Evolutionary conservation across 2,113 vertebrate species (phyloP).

Genomic region (Chelonoidis abingdonii): DNA sequence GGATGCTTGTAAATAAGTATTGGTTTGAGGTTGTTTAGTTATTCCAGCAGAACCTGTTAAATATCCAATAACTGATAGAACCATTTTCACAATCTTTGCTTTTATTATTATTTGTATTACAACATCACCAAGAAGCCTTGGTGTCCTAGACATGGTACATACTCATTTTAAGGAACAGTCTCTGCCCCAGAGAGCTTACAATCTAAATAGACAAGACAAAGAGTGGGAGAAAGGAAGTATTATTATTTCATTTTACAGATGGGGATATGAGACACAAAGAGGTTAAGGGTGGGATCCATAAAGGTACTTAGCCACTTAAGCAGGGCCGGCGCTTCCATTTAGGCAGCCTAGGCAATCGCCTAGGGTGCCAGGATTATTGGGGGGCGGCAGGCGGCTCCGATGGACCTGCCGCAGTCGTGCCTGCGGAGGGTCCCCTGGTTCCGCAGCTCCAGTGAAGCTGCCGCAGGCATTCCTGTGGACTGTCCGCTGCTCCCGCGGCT

Average conservation of each 20-base stretch:
- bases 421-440: no score
- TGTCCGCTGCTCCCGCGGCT: no score
- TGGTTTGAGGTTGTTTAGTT: constrained; percentile 6
- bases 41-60: not conserved
- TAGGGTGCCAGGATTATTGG: no score
- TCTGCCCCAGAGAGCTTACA: not conserved
- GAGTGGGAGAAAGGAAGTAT: not conserved
- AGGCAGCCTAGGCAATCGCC: no score
- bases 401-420: no score
- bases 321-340: no score
- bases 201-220: constrained; percentile 31
- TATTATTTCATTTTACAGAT: not conserved
- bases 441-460: no score
- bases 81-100: constrained; percentile 24
- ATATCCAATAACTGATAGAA: not conserved
- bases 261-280: not conserved
- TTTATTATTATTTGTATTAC: constrained; percentile 64
- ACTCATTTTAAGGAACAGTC: not conserved
- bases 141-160: constrained; percentile 35
- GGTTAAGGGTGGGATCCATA: not conserved
- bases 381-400: no score
- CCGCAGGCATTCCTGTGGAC: no score
- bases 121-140: constrained; percentile 31
- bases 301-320: no score
- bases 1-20: constrained; percentile 16